phyloP scores from a whole-genome alignment of 2,888 invertebrate genomes.

The Mechanitis messenoides region DNA sequence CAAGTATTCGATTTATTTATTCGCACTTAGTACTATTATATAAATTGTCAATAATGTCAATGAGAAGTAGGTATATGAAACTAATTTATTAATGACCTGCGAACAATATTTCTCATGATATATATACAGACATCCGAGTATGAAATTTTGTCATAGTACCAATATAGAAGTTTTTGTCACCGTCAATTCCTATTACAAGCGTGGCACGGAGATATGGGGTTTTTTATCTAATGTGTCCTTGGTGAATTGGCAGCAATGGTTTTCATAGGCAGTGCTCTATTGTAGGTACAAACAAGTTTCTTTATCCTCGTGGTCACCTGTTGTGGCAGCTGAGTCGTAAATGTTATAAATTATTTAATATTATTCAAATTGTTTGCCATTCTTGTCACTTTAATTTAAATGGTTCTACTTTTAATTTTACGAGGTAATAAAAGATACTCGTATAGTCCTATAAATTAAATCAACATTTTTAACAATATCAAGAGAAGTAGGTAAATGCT shows the following conservation, averaged over 20 bases:
- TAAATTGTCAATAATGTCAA: too few relatives aligned
- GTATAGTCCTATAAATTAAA: too few relatives aligned
- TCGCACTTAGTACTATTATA: too few relatives aligned
- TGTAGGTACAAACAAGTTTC: slow-evolving; percentile 22
- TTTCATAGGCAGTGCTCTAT: slow-evolving; percentile 47
- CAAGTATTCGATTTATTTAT: slow-evolving; percentile 20
- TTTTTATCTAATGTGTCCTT: slow-evolving; percentile 62
- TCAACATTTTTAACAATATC: too few relatives aligned
- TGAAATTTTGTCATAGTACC: slow-evolving; percentile 7
- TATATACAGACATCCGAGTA: too few relatives aligned
- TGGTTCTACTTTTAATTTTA: background rate
- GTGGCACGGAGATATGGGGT: slow-evolving; percentile 37
- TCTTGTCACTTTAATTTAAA: background rate
- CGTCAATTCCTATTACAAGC: slow-evolving; percentile 37
- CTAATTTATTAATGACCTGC: too few relatives aligned
- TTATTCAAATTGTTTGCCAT: background rate
- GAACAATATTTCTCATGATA: too few relatives aligned
- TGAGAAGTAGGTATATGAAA: too few relatives aligned
- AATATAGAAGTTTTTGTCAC: slow-evolving; percentile 42
- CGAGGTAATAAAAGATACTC: too few relatives aligned
- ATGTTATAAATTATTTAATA: background rate
- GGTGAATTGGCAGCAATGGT: slow-evolving; percentile 59
- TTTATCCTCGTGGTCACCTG: background rate
- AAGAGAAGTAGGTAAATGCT: too few relatives aligned
- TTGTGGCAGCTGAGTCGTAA: background rate